Evolutionary conservation across 2,888 invertebrate genomes (phyloP), one percentile per base, ranked within the genome.

Genomic region (Linnaemya tessellans): DNA sequence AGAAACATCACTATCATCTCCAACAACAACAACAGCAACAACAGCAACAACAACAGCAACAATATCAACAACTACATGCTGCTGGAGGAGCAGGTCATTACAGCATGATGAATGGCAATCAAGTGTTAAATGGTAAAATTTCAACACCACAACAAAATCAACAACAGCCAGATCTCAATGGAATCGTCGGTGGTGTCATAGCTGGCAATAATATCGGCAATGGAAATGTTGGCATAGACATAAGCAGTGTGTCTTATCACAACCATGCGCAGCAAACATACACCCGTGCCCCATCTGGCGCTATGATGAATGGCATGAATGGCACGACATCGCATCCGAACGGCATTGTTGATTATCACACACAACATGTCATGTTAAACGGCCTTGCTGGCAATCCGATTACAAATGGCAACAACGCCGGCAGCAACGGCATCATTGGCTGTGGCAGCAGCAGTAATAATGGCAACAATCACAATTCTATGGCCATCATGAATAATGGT

Each of bases 1-100:
- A 90, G 67, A 89, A 90, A 25, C 89, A 89, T 51, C 87, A 84
- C 18, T 74, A 67, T 64, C 86, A 87, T 22, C 88, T 87, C n/a
- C 89, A 89, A 38, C 89, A 88, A 20, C 88, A 89, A 5, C 88
- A 88, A 38, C 89, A 89, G 35, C 88, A 88, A 51, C 88, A 89
- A 78, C 86, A 87, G 46, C 88, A 87, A 70, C 71, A 70, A n/a
- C 71, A 90, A 60, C 86, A 87, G n/a, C 83, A 71, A 18, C 81
- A 86, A 58, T 83, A 86, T 22, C 85, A 86, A 49, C 82, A 78
- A 51, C 25, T 75, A 25, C 71, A 77, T 51, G 25, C 88, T 87
- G 25, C 88, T 88, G 60, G 87, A 86, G 75, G 87, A 86, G 73
- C 86, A 35, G 58, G 56, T 46, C 87, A 86, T 64, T 87, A 81